These are phyloP conservation scores for Lasioglossum oenotherae DNA, from an alignment of 2,888 invertebrate genomes.

Conservation along the genomic window DNA sequence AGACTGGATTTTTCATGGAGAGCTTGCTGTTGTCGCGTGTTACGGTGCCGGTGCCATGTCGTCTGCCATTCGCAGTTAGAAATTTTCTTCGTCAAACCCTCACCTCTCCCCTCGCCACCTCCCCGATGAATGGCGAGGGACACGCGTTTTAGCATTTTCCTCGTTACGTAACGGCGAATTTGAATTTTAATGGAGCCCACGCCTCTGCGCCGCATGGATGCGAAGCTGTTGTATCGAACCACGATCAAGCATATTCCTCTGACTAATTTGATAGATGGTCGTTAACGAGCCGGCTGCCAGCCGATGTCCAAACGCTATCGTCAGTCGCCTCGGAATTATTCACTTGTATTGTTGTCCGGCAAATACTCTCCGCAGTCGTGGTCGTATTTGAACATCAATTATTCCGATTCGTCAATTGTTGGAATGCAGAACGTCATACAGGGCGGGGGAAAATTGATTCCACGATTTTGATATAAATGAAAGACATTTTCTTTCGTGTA, in stretches of 20 bases:
- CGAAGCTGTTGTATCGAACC: constrained; percentile 32
- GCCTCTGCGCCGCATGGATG: constrained; percentile 32
- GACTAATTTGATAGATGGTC: constrained; percentile 47
- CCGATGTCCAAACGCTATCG: constrained; percentile 58
- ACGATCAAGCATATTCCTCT: constrained; percentile 38
- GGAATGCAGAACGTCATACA: neutral
- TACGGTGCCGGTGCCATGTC: constrained; percentile 50
- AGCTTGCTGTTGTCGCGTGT: constrained; percentile 47
- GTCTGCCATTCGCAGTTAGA: constrained; percentile 49
- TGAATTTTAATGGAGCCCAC: constrained; percentile 59
- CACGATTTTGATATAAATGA: neutral
- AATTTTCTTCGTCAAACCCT: constrained; percentile 52
- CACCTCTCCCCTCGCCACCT: neutral
- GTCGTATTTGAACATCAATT: neutral
- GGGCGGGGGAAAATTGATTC: neutral
- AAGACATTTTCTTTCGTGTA: neutral
- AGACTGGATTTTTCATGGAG: constrained; percentile 68
- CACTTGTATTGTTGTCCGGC: neutral
- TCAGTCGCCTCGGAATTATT: constrained; percentile 68
- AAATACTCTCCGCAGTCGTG: neutral
- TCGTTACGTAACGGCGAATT: constrained; percentile 57
- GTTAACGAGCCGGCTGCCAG: constrained; percentile 51
- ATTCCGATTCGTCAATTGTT: neutral
- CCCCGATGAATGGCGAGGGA: constrained; percentile 9
- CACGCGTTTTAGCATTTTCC: constrained; percentile 52